Conservation (phyloP, 2,888 invertebrate genomes). For the Sylvicola fuscatus region DNA sequence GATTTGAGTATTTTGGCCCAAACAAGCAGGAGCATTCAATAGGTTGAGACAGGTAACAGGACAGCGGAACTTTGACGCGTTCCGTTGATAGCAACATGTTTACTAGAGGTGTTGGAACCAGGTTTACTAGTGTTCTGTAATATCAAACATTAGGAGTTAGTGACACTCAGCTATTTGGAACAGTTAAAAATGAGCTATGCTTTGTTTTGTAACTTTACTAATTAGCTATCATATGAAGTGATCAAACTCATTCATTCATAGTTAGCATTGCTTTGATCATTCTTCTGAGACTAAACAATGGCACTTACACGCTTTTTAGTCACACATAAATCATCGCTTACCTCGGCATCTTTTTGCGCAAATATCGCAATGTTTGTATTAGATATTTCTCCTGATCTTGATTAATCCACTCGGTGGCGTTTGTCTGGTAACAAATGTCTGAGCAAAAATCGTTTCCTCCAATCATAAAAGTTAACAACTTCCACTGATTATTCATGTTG, state of each 20-base stretch:
- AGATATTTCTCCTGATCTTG: conserved; percentile 28
- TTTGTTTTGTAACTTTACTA: too few species aligned
- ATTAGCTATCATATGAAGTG: neutral
- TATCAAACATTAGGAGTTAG: neutral
- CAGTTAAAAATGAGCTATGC: too few species aligned
- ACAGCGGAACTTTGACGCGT: conserved; percentile 7
- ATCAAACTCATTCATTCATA: too few species aligned
- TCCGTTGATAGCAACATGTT: conserved; percentile 10
- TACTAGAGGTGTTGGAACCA: conserved; percentile 11
- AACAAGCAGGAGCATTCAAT: conserved; percentile 10
- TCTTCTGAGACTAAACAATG: too few species aligned
- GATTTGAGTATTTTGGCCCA: conserved; percentile 9
- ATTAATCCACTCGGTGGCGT: conserved; percentile 19
- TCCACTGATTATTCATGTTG: conserved; percentile 35
- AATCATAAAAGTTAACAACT: conserved; percentile 34
- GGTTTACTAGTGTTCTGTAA: conserved; percentile 10
- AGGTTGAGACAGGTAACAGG: conserved; percentile 8
- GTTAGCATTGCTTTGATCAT: too few species aligned
- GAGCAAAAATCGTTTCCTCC: conserved; percentile 38
- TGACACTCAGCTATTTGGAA: too few species aligned
- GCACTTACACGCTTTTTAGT: too few species aligned
- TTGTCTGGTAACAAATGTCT: conserved; percentile 29
- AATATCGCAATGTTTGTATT: conserved; percentile 24
- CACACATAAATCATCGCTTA: too few species aligned
- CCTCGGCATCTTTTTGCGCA: conserved; percentile 34